Conservation (phyloP, 2,113 vertebrate genomes). For the Caretta caretta region DNA sequence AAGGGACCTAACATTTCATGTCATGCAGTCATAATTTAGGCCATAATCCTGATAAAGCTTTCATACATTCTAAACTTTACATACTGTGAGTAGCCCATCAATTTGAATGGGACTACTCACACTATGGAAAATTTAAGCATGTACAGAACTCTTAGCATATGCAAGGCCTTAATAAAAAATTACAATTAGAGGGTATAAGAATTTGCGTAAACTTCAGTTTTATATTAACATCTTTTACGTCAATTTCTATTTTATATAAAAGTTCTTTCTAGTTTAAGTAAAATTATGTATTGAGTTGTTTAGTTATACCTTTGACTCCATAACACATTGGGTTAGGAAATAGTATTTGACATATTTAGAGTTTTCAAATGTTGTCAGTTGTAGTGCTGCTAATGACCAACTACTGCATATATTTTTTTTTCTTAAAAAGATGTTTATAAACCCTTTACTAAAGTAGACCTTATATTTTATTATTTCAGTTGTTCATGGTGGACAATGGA, state of each 20-base stretch:
- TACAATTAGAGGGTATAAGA: background rate
- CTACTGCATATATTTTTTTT: background rate
- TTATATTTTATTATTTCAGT: constrained; percentile 86
- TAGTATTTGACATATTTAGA: constrained; percentile 32
- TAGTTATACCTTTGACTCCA: background rate
- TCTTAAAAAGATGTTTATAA: background rate
- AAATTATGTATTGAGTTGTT: background rate
- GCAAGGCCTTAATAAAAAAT: background rate
- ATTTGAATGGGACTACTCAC: background rate
- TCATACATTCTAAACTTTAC: background rate
- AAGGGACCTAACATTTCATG: background rate
- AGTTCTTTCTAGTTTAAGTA: background rate
- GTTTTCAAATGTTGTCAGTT: constrained; percentile 40
- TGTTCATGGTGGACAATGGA: constrained; percentile 99
- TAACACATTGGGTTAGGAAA: background rate
- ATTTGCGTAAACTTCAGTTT: background rate
- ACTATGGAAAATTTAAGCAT: background rate
- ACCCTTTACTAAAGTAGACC: constrained; percentile 70
- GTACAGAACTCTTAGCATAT: background rate
- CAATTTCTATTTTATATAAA: background rate
- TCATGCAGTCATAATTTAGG: background rate
- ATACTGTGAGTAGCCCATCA: background rate
- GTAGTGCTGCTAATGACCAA: constrained; percentile 10
- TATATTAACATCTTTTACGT: background rate
- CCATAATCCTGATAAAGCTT: background rate